A percentile compares a stretch with the other conserved stretches of the same genome.
Conservation (phyloP, 2,113 vertebrate genomes). For the Nycticorax nycticorax region DNA sequence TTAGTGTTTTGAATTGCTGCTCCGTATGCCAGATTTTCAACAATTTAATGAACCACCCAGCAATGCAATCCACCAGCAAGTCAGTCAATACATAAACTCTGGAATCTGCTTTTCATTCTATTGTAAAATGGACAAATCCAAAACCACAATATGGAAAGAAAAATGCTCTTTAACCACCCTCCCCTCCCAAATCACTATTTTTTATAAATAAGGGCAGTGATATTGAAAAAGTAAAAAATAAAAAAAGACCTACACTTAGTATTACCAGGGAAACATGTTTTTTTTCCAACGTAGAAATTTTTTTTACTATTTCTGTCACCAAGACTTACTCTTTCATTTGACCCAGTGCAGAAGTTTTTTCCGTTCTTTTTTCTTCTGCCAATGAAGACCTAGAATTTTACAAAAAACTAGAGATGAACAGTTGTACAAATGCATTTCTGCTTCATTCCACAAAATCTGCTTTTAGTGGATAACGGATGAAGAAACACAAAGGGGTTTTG, state of each 20-base stretch:
- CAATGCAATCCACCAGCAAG: neutral
- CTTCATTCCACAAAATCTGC: neutral
- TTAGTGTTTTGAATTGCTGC: neutral
- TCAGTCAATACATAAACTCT: neutral
- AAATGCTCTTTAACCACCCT: neutral
- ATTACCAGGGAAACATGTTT: neutral
- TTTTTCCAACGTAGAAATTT: neutral
- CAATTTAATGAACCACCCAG: neutral
- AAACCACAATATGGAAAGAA: neutral
- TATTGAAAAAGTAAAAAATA: neutral
- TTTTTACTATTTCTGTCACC: neutral
- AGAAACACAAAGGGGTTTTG: neutral
- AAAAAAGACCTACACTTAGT: neutral
- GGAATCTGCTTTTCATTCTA: neutral
- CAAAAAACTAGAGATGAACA: neutral
- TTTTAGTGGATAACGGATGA: neutral
- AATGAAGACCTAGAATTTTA: conserved; percentile 77
- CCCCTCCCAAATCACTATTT: neutral
- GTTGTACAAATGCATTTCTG: neutral
- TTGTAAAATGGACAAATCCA: neutral
- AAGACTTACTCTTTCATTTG: conserved; percentile 81
- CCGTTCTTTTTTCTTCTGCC: conserved; percentile 77
- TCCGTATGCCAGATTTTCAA: neutral
- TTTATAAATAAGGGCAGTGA: neutral
- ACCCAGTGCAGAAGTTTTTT: conserved; percentile 70